Evolutionary conservation across 2,888 invertebrate genomes (phyloP), one percentile per base, ranked within the genome.

Genomic region (Rhaphigaster nebulosa): DNA sequence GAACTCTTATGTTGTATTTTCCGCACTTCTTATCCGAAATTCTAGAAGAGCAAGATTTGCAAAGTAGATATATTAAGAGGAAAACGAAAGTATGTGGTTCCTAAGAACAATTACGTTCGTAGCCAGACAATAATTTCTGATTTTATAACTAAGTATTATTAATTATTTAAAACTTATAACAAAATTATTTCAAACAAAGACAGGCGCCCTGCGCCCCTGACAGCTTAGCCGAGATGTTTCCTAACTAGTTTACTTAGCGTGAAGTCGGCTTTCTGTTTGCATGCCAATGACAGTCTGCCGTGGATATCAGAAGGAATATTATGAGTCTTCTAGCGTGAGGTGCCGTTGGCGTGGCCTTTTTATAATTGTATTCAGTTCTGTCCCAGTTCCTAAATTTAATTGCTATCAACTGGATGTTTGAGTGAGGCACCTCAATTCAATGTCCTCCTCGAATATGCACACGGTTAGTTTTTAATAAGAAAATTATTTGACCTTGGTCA

Each of bases 301-400:
- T 65, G 65, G 65, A 65, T 65, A 65, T 65, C 65, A 20, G 70
- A 18, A 4, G 70, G 34, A 34, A 34, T 20, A 20, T 70, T 70
- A 70, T 18, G 70, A 70, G 70, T 34, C 34, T 70, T 20, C 70
- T 70, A 34, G 70, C 70, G 70, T 70, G 70, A 70, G 70, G 34
- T 34, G 20, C 29, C 70, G 29, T 20, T 70, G 34, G 34, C 70
- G 70, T 70, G 70, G 70, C 70, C 34, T 70, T 70, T 70, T 70
- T 70, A 70, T 70, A 70, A 70, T 70, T 34, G 34, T 70, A 70
- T 70, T 70, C 70, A 70, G 70, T 70, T 70, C 70, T 70, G 70
- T 34, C 70, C 70, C 70, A 70, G 70, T 70, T 70, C 70, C 70
- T 18, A 70, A 70, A 70, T 70, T 70, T 70, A 70, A 70, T 70